Evolutionary conservation across 2,797 vertebrate genomes (phyloP).

Genomic region (Setipinna tenuifilis): DNA sequence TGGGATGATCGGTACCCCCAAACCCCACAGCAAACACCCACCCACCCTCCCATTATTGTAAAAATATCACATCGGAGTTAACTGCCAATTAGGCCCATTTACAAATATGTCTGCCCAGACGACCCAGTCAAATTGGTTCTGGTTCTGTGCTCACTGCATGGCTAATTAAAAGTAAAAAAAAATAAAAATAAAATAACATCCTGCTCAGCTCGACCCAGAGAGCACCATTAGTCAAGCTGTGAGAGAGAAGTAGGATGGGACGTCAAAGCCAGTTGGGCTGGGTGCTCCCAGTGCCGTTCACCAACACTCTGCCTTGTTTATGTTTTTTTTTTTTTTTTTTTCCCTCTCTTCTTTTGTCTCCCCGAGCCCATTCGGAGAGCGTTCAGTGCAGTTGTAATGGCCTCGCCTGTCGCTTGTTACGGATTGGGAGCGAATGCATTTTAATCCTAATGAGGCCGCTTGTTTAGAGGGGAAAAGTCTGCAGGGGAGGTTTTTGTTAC

Average conservation of each 20-base stretch:
- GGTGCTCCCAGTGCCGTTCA: too few relatives aligned
- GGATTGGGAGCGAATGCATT: constrained; percentile 2
- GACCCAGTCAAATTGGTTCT: constrained; percentile 5
- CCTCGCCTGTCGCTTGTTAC: neutral
- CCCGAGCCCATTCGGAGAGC: neutral
- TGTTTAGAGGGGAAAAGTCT: neutral
- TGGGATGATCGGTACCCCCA: neutral
- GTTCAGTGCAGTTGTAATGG: neutral
- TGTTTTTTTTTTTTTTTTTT: too few relatives aligned
- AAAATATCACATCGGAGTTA: constrained; percentile 15
- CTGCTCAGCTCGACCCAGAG: neutral
- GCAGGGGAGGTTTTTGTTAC: neutral
- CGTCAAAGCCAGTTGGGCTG: neutral
- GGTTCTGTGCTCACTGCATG: neutral
- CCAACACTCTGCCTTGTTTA: too few relatives aligned
- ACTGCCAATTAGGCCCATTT: constrained; percentile 11
- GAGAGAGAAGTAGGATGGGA: neutral
- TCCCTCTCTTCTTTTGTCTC: too few relatives aligned
- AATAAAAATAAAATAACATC: neutral
- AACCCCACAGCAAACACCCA: neutral
- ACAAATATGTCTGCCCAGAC: constrained; percentile 24
- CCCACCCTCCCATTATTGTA: neutral
- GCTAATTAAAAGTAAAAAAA: neutral
- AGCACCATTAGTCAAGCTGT: neutral
- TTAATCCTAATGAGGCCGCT: neutral